Percentiles rank a stretch among this genome's conserved stretches.
Evolutionary conservation across 2,797 vertebrate species (phyloP).

Genomic region (Enteromius unitaeniatus): DNA sequence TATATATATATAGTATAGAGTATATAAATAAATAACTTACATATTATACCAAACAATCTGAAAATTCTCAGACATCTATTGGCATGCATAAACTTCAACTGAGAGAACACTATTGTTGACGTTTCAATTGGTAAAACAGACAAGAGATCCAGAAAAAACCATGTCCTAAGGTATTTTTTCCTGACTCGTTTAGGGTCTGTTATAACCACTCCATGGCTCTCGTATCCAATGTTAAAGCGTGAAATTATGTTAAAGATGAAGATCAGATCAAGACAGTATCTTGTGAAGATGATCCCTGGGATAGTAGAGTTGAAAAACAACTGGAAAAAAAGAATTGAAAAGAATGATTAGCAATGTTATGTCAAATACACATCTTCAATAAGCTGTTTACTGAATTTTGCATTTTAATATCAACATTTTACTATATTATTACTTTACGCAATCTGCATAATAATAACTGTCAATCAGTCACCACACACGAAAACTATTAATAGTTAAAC

Average conservation of each 20-base stretch:
- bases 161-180: constrained; percentile 43
- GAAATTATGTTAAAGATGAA: constrained; percentile 49
- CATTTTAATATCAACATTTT: too few species aligned
- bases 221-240: constrained; percentile 53
- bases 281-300: neutral
- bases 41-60: constrained; percentile 45
- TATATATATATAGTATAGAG: too few species aligned
- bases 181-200: constrained; percentile 25
- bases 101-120: neutral
- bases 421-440: too few species aligned
- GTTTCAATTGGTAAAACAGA: constrained; percentile 44
- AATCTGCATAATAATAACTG: too few species aligned
- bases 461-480: too few species aligned
- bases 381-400: too few species aligned
- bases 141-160: constrained; percentile 56
- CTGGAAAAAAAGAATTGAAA: constrained; percentile 19
- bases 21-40: constrained; percentile 28
- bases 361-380: too few species aligned
- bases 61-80: constrained; percentile 50
- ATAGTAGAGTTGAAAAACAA: constrained; percentile 42
- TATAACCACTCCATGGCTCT: constrained; percentile 50
- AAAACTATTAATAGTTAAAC: too few species aligned
- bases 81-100: constrained; percentile 7
- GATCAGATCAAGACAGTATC: constrained; percentile 48
- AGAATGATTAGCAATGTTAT: neutral